Base-by-base conservation (phyloP, 2,113 vertebrate genomes). In the Acrocephalus arundinaceus region DNA sequence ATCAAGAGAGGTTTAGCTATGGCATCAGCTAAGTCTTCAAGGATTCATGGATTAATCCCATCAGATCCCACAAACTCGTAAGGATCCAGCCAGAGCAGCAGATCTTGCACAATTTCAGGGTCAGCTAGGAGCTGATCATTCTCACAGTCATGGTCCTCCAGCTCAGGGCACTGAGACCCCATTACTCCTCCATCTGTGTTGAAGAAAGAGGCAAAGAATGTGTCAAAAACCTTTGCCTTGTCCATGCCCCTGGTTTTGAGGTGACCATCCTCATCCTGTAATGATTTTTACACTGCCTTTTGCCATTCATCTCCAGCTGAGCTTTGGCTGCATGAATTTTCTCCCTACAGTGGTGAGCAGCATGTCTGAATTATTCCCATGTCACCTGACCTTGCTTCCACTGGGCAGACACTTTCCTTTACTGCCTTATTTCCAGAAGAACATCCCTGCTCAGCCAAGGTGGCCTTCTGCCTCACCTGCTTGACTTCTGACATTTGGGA, bases 391-490 rank as follows among this genome's bases (percentile, higher is more conserved):
- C 27, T 37, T 31, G 25, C 27, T 73, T 31, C 5, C 22, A 14
- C 21, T 63, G 46, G 31, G 5, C 48, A 35, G 8, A 31, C 8
- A 43, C 8, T 13, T 52, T 52, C 39, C 21, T 31, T 45, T 14
- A 14, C 37, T 54, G 10, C 33, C 11, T 45, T 37, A 46, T 31
- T 63, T 63, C 25, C 27, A 72, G 7, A 21, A 73, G 33, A 37
- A 54, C 5, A 22, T 63, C 18, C 5, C 31, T 72, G 12, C 33
- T 62, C 39, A 17, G 67, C 25, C 48, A 73, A 54, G 21, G 5
- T 45, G 31, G 31, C 13, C 57, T 54, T 31, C 46, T 24, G 25
- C 31, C 37, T 52, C 0, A 0, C 7, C 33, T 37, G 7, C 17
- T 25, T 55, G 31, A 54, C 22, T 33, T 54, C 58, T 16, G 14